These are phyloP conservation scores for Oasisia sp. DNA, from an alignment of 2,888 invertebrate genomes.

Conservation along the genomic window DNA sequence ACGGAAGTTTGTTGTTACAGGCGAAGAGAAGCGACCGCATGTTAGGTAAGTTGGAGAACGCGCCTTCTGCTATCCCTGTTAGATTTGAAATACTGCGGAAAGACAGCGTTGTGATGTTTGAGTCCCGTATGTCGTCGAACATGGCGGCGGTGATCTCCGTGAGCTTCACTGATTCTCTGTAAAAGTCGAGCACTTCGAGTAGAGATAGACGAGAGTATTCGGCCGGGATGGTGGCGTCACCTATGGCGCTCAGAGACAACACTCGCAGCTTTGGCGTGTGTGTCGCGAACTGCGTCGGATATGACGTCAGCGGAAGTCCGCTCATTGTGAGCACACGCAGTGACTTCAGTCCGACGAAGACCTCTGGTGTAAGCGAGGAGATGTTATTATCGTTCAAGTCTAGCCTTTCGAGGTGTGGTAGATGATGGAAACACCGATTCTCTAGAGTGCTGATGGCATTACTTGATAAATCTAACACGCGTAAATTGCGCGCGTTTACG, in stretches of 20 bases:
- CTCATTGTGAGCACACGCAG: constrained; percentile 8
- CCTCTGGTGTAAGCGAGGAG: neutral
- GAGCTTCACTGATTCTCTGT: neutral
- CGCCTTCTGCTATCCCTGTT: neutral
- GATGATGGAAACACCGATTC: neutral
- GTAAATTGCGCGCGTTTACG: neutral
- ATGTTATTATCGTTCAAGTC: neutral
- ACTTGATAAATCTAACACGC: neutral
- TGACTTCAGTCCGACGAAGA: neutral
- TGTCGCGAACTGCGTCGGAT: neutral
- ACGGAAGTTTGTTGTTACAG: neutral
- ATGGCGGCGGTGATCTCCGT: neutral
- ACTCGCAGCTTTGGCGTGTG: neutral
- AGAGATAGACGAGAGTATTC: neutral
- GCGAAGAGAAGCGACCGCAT: neutral
- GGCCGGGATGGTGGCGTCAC: neutral
- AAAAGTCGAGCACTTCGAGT: neutral
- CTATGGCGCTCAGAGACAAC: neutral
- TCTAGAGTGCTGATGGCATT: neutral
- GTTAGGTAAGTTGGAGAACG: neutral
- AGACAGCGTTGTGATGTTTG: neutral
- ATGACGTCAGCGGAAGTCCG: neutral
- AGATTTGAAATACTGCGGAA: neutral
- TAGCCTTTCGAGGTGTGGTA: neutral
- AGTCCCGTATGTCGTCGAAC: neutral